These are phyloP conservation scores for Misgurnus anguillicaudatus DNA, from an alignment of 2,113 vertebrate species.

Conservation along the genomic window DNA sequence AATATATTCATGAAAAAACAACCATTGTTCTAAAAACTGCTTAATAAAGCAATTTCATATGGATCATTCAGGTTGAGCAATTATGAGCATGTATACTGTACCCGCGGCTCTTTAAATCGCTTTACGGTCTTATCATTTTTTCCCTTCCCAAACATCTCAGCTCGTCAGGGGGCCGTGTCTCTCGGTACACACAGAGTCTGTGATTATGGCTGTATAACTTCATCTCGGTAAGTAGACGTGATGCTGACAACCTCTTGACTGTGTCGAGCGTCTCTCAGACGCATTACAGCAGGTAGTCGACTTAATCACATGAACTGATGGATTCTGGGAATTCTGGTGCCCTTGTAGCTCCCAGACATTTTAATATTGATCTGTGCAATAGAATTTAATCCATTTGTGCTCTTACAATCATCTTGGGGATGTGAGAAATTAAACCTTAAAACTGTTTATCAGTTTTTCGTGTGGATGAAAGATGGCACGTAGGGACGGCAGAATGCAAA, in stretches of 20 bases:
- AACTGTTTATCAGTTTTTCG: conserved; percentile 44
- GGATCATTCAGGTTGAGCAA: neutral
- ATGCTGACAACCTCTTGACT: conserved; percentile 65
- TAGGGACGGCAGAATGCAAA: neutral
- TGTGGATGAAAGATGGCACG: conserved; percentile 20
- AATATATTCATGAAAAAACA: too few species aligned
- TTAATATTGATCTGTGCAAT: conserved; percentile 70
- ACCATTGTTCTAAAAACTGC: too few species aligned
- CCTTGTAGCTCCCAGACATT: conserved; percentile 60
- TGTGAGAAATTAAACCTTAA: conserved; percentile 57
- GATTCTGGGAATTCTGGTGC: conserved; percentile 54
- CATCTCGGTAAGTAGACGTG: conserved; percentile 61
- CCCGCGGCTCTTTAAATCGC: neutral
- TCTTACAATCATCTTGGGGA: conserved; percentile 68
- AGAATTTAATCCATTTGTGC: conserved; percentile 68
- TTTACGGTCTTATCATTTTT: neutral
- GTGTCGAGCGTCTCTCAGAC: conserved; percentile 59
- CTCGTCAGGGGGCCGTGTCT: conserved; percentile 10
- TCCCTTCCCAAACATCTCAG: neutral
- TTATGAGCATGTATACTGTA: neutral
- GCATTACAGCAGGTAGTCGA: conserved; percentile 63
- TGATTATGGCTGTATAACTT: conserved; percentile 48
- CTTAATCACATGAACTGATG: conserved; percentile 74
- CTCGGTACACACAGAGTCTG: conserved; percentile 31
- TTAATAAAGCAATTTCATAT: neutral